phyloP scores from a whole-genome alignment of 2,888 invertebrate genomes.

The Catocala nupta region DNA sequence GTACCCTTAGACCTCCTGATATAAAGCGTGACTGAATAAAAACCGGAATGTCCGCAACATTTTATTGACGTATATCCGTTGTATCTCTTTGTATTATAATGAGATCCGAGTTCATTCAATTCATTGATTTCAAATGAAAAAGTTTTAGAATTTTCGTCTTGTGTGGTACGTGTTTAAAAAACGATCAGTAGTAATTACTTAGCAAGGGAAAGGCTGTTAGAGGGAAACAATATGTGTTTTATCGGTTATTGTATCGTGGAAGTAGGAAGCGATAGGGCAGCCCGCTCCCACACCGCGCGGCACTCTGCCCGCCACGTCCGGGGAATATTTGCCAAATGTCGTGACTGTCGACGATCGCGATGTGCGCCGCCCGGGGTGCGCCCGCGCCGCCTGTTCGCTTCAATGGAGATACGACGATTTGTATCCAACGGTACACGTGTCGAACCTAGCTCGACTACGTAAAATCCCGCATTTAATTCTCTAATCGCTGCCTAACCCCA shows the following conservation, averaged over 20 bases:
- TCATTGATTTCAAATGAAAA: background rate
- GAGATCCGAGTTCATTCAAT: background rate
- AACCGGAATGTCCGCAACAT: slow-evolving; percentile 45
- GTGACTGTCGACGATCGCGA: slow-evolving; percentile 86
- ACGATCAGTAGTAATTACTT: slow-evolving; percentile 38
- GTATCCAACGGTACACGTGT: slow-evolving; percentile 82
- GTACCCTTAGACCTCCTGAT: slow-evolving; percentile 63
- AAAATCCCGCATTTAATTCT: slow-evolving; percentile 70
- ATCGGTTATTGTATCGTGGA: slow-evolving; percentile 74
- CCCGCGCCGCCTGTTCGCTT: slow-evolving; percentile 69
- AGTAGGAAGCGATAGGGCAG: slow-evolving; percentile 84
- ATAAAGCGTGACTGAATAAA: slow-evolving; percentile 61
- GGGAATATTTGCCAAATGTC: slow-evolving; percentile 86
- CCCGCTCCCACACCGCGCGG: slow-evolving; percentile 80
- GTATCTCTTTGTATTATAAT: slow-evolving; percentile 30
- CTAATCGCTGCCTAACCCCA: slow-evolving; percentile 55
- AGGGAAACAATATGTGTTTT: slow-evolving; percentile 64
- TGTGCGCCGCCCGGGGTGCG: slow-evolving; percentile 83
- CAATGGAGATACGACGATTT: slow-evolving; percentile 83
- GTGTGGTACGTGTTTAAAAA: slow-evolving; percentile 7
- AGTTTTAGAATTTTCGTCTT: too few relatives aligned
- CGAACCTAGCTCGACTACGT: slow-evolving; percentile 66
- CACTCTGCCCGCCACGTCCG: slow-evolving; percentile 72
- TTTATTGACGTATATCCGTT: slow-evolving; percentile 25
- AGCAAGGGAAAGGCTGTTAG: slow-evolving; percentile 32